Evolutionary conservation across 2,797 vertebrate genomes (phyloP).

Genomic region (Notolepis coatsorum): DNA sequence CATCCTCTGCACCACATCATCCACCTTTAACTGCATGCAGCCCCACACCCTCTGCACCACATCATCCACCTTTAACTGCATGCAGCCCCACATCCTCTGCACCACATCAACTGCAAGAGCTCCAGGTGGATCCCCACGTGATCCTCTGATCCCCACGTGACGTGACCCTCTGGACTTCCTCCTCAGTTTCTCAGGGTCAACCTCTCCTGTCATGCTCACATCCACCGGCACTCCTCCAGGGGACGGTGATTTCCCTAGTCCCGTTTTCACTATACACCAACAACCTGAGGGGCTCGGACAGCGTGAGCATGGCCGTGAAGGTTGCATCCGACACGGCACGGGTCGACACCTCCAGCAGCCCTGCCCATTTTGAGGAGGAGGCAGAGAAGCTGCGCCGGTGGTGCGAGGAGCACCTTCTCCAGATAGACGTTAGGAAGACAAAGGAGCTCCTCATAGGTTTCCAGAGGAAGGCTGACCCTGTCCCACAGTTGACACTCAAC

Average conservation of each 20-base stretch:
- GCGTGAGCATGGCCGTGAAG: not conserved
- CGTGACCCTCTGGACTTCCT: not conserved
- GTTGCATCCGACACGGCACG: not conserved
- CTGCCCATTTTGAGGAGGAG: not conserved
- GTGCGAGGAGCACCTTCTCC: not conserved
- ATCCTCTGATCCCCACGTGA: too few species aligned
- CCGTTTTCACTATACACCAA: not conserved
- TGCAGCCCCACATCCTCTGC: too few species aligned
- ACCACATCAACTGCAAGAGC: not conserved
- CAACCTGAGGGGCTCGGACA: not conserved
- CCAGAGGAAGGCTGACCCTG: not conserved
- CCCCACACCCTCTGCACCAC: too few species aligned
- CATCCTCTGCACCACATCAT: too few species aligned
- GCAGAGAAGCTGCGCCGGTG: not conserved
- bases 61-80: too few species aligned
- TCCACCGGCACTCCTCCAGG: not conserved
- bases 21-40: too few species aligned
- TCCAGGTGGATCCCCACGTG: not conserved
- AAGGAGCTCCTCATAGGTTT: not conserved
- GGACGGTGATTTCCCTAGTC: too few species aligned
- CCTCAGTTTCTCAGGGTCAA: constrained; percentile 5
- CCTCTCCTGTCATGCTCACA: constrained; percentile 1
- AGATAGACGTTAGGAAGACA: not conserved
- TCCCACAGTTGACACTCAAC: not conserved
- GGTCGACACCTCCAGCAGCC: not conserved